These are phyloP conservation scores for Brienomyrus longianalis DNA, from an alignment of 2,113 vertebrate genomes.

Conservation along the genomic window DNA sequence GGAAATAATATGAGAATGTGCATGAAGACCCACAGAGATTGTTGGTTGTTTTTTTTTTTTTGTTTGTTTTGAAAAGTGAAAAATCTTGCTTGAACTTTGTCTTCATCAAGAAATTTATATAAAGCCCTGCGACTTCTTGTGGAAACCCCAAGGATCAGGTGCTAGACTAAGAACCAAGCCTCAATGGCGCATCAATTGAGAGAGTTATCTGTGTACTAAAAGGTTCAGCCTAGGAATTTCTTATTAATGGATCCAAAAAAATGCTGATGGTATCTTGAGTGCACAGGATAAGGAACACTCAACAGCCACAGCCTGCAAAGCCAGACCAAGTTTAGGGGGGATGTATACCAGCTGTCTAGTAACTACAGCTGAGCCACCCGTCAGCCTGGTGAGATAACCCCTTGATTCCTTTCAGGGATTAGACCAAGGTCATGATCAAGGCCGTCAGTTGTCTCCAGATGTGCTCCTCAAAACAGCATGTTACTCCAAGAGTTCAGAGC, in stretches of 20 bases:
- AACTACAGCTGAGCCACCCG: neutral
- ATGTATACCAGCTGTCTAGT: neutral
- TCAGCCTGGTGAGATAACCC: neutral
- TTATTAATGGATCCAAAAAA: neutral
- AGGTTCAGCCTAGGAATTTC: neutral
- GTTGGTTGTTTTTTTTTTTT: neutral
- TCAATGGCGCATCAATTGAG: neutral
- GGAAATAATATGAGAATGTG: neutral
- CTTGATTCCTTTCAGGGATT: neutral
- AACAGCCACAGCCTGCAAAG: neutral
- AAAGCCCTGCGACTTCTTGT: neutral
- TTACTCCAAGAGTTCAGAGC: neutral
- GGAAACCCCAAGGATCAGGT: neutral
- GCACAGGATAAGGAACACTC: neutral
- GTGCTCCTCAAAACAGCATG: neutral
- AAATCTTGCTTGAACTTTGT: neutral
- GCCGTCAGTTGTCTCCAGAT: constrained; percentile 2
- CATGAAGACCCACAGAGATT: neutral
- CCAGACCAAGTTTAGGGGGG: neutral
- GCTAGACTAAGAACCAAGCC: neutral
- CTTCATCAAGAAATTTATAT: neutral
- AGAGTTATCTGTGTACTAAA: neutral
- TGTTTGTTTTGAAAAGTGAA: neutral
- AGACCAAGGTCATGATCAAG: neutral
- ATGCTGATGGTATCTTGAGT: neutral